A percentile compares a stretch with the other conserved stretches of the same genome.
Conservation (phyloP, 2,797 vertebrate species). For the Schizothorax lantsangensis region DNA sequence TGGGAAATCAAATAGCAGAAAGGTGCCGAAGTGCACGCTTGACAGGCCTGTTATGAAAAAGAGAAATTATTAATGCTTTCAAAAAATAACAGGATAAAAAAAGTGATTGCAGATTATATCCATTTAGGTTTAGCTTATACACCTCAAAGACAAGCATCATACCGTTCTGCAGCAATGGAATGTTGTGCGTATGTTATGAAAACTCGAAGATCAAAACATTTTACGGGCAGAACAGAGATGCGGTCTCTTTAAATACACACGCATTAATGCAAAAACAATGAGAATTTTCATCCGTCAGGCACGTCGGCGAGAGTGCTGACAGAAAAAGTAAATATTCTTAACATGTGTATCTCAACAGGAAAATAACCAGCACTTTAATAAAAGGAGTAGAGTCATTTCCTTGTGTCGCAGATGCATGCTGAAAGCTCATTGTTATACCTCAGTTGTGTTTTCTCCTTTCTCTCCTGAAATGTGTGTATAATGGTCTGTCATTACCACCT, state of each 20-base stretch:
- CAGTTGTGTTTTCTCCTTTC: constrained; percentile 57
- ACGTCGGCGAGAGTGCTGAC: not conserved
- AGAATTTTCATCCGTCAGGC: constrained; percentile 31
- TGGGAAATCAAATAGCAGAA: constrained; percentile 40
- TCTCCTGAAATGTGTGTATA: constrained; percentile 60
- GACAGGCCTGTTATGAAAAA: constrained; percentile 47
- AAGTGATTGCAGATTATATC: constrained; percentile 35
- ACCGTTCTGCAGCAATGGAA: not conserved
- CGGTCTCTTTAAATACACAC: constrained; percentile 12
- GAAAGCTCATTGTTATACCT: constrained; percentile 62
- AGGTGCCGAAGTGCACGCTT: constrained; percentile 41
- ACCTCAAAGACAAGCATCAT: constrained; percentile 13
- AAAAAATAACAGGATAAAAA: constrained; percentile 38
- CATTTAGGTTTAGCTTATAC: constrained; percentile 36
- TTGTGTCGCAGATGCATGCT: constrained; percentile 57
- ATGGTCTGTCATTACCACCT: constrained; percentile 64
- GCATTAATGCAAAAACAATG: constrained; percentile 47
- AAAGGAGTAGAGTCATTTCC: constrained; percentile 53
- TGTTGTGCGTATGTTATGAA: constrained; percentile 16
- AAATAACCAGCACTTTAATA: constrained; percentile 47
- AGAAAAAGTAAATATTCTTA: constrained; percentile 50
- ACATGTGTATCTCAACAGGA: constrained; percentile 34
- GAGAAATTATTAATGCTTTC: constrained; percentile 51
- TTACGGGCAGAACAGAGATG: constrained; percentile 8
- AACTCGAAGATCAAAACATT: constrained; percentile 39